Evolutionary conservation across 2,797 vertebrate genomes (phyloP).

Genomic region (Molossus molossus): DNA sequence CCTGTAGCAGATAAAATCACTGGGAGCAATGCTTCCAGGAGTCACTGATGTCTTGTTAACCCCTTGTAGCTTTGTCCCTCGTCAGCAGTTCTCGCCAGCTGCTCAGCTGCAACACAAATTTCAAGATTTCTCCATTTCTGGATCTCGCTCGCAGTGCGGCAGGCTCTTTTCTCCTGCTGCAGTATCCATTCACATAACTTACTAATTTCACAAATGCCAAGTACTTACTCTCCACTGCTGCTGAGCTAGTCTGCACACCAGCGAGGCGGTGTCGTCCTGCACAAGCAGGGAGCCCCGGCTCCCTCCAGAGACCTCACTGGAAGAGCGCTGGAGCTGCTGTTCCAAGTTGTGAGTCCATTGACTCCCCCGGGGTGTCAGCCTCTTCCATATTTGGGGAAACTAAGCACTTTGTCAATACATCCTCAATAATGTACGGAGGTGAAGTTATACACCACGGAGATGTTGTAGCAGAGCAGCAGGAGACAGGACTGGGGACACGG

Average conservation of each 20-base stretch:
- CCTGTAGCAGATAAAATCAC: conserved; percentile 58
- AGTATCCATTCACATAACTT: neutral
- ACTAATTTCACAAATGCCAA: neutral
- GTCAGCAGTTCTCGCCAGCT: neutral
- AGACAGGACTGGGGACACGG: neutral
- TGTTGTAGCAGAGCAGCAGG: neutral
- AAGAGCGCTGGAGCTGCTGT: neutral
- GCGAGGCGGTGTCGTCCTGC: neutral
- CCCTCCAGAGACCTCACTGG: neutral
- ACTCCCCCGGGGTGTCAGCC: neutral
- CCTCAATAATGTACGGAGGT: neutral
- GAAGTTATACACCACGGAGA: neutral
- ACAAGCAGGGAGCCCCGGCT: neutral
- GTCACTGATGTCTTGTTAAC: conserved; percentile 14
- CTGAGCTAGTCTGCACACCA: neutral
- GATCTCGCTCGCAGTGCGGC: neutral
- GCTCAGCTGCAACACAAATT: neutral
- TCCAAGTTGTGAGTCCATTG: neutral
- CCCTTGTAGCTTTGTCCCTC: neutral
- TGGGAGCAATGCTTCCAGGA: conserved; percentile 30
- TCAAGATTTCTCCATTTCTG: neutral
- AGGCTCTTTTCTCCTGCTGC: neutral
- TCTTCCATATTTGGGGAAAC: neutral
- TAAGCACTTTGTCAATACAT: neutral
- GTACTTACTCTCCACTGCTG: neutral